Percentiles rank a stretch among this genome's conserved stretches.
phyloP scores from a whole-genome alignment of 2,113 vertebrate genomes.

The Tychaedon coryphoeus region DNA sequence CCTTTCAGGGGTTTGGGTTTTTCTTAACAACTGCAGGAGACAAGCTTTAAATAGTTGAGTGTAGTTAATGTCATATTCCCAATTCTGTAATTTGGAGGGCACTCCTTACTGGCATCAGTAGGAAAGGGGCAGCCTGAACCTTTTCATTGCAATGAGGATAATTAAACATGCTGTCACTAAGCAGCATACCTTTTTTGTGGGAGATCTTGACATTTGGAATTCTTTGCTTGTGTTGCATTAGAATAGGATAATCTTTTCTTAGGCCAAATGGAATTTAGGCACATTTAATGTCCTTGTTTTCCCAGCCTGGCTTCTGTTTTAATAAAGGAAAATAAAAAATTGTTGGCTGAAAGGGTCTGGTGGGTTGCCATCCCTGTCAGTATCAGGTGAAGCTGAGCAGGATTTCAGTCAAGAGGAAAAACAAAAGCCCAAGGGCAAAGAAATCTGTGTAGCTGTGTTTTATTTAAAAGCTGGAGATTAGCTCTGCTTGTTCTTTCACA shows the following conservation, averaged over 20 bases:
- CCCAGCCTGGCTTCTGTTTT: background rate
- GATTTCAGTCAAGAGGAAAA: constrained; percentile 56
- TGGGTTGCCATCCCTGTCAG: constrained; percentile 45
- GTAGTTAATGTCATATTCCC: background rate
- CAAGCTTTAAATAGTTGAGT: background rate
- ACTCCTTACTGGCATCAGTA: background rate
- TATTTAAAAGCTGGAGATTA: constrained; percentile 61
- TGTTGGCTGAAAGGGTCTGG: constrained; percentile 19
- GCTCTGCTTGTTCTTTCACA: constrained; percentile 50
- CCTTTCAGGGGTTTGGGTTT: background rate
- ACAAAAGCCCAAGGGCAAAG: constrained; percentile 51
- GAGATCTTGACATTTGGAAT: constrained; percentile 40
- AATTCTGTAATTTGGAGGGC: background rate
- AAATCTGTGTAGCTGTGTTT: constrained; percentile 34
- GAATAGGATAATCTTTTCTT: constrained; percentile 51
- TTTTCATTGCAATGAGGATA: constrained; percentile 10
- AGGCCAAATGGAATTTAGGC: constrained; percentile 48
- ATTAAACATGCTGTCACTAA: constrained; percentile 21
- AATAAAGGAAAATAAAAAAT: constrained; percentile 17
- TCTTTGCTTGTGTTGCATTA: constrained; percentile 31
- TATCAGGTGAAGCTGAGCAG: constrained; percentile 56
- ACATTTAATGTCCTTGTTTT: constrained; percentile 3
- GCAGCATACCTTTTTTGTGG: background rate
- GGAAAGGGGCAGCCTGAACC: background rate
- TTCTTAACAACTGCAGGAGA: background rate